Evolutionary conservation across 2,888 invertebrate genomes (phyloP).

Genomic region (Stegophylla sp.): DNA sequence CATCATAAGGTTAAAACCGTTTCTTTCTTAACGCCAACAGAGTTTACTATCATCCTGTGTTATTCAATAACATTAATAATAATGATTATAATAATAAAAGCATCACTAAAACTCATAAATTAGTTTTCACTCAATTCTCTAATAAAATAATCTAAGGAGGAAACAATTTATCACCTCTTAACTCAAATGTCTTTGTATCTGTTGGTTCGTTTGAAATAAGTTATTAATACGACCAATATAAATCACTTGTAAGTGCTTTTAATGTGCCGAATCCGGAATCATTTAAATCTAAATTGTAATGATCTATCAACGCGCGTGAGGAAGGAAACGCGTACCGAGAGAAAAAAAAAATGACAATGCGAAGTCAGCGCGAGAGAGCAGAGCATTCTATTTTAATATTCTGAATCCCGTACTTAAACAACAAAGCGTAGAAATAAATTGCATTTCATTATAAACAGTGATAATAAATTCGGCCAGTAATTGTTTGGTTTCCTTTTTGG

Average conservation of each 20-base stretch:
- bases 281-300: slow-evolving; percentile 21
- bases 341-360: background rate
- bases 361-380: background rate
- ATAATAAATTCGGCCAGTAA: slow-evolving; percentile 28
- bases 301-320: background rate
- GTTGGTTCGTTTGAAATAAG: slow-evolving; percentile 12
- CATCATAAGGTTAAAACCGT: no score
- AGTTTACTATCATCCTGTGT: no score
- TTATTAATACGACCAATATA: slow-evolving; percentile 16
- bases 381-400: background rate
- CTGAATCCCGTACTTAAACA: background rate
- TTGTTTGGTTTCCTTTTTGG: slow-evolving; percentile 5
- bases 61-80: no score
- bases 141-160: slow-evolving; percentile 37
- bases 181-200: background rate
- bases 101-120: no score
- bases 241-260: background rate
- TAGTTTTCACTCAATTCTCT: slow-evolving; percentile 14
- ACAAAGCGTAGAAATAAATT: slow-evolving; percentile 21
- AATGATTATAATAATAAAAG: background rate
- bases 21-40: no score
- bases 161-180: slow-evolving; percentile 36
- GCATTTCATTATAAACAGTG: slow-evolving; percentile 2
- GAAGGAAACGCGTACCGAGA: background rate
- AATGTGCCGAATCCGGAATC: slow-evolving; percentile 16